Evolutionary conservation across 1,140 invertebrate species (phyloP).

Genomic region (Sweltsa coloradensis): DNA sequence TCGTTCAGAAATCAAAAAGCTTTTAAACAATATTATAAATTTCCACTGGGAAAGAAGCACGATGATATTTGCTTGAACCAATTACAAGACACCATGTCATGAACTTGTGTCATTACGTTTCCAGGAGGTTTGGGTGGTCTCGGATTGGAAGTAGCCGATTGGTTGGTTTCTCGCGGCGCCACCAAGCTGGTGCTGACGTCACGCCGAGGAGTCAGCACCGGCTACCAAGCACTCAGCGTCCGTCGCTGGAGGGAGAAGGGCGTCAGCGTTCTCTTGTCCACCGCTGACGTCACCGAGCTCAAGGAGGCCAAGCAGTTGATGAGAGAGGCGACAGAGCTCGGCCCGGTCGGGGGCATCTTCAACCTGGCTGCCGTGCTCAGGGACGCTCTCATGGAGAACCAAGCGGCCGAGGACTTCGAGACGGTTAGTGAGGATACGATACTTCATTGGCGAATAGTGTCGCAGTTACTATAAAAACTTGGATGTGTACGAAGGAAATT

Average conservation of each 20-base stretch:
- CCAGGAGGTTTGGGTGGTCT: conserved; percentile 47
- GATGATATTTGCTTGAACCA: too few relatives aligned
- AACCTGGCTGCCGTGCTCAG: conserved; percentile 44
- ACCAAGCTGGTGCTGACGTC: conserved; percentile 40
- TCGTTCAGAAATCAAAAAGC: too few relatives aligned
- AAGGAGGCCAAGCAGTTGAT: conserved; percentile 30
- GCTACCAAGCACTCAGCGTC: conserved; percentile 37
- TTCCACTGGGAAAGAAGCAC: too few relatives aligned
- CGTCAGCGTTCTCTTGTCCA: conserved; percentile 33
- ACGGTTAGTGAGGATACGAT: too few relatives aligned
- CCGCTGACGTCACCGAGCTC: too few relatives aligned
- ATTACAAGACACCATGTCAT: too few relatives aligned
- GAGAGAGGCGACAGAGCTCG: conserved; percentile 26
- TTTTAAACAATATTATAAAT: too few relatives aligned
- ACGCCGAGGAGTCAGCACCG: conserved; percentile 38
- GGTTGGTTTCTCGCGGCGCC: conserved; percentile 42
- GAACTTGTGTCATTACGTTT: too few relatives aligned
- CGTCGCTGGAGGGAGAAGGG: conserved; percentile 29
- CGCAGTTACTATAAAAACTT: too few relatives aligned
- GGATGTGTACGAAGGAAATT: too few relatives aligned
- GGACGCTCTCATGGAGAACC: conserved; percentile 48
- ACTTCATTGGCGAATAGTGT: too few relatives aligned
- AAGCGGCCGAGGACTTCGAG: conserved; percentile 41
- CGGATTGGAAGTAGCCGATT: conserved; percentile 43
- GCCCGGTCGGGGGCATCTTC: conserved; percentile 45